Percentiles rank a stretch among this genome's conserved stretches.
These are phyloP conservation scores for Drosophila anomalipes DNA, from an alignment of 2,888 invertebrate genomes.

Conservation along the genomic window DNA sequence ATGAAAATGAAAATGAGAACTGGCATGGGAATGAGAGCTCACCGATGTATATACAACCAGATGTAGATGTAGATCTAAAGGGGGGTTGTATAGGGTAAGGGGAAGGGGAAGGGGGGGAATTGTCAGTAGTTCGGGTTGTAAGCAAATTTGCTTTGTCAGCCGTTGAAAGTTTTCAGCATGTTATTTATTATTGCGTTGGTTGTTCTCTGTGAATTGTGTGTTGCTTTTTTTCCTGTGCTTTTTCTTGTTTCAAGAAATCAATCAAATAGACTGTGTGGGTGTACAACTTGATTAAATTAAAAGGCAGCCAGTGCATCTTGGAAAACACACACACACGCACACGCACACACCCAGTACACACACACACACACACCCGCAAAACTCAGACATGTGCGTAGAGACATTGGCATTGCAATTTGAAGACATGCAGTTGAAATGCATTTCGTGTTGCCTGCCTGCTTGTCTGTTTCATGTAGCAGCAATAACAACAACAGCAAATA, in stretches of 20 bases:
- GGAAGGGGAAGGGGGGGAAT: not conserved
- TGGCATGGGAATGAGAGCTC: conserved; percentile 33
- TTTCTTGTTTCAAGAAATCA: conserved; percentile 27
- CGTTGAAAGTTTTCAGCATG: conserved; percentile 73
- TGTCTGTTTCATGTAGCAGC: conserved; percentile 47
- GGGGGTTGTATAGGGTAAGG: not conserved
- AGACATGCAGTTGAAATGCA: conserved; percentile 80
- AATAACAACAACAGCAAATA: conserved; percentile 24
- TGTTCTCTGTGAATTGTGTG: conserved; percentile 4
- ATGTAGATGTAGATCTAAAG: conserved; percentile 12
- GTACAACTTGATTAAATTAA: conserved; percentile 76
- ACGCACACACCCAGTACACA: conserved; percentile 12
- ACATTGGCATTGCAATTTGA: conserved; percentile 76
- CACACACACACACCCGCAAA: conserved; percentile 9
- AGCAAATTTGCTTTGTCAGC: conserved; percentile 77
- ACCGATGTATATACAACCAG: conserved; percentile 35
- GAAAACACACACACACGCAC: conserved; percentile 11
- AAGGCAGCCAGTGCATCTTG: conserved; percentile 64
- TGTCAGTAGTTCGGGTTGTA: conserved; percentile 19
- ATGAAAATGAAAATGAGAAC: conserved; percentile 45
- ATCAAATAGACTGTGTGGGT: conserved; percentile 27
- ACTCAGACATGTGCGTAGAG: conserved; percentile 36
- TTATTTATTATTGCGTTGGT: conserved; percentile 79
- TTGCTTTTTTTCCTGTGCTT: conserved; percentile 15
- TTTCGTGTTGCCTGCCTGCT: conserved; percentile 72